A percentile compares a stretch with the other conserved stretches of the same genome.
These are phyloP conservation scores for Oreonectes daqikongensis DNA, from an alignment of 2,797 vertebrate species.

Conservation along the genomic window DNA sequence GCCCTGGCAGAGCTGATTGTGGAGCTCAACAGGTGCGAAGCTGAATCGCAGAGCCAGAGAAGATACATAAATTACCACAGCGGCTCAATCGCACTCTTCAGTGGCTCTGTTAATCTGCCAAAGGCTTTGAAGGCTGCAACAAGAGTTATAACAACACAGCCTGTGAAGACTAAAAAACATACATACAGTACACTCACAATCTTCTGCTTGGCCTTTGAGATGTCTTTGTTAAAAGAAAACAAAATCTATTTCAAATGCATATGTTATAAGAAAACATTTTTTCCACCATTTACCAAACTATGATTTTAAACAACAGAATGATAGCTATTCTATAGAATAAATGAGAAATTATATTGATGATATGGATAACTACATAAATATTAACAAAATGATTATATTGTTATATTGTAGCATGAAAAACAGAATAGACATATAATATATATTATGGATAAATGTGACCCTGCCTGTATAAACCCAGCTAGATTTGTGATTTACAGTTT, in stretches of 20 bases:
- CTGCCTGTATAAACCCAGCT: no score
- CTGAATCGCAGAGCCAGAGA: constrained; percentile 63
- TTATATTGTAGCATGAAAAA: no score
- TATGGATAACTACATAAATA: constrained; percentile 37
- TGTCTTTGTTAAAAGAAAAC: neutral
- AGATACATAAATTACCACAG: constrained; percentile 75
- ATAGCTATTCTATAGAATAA: constrained; percentile 18
- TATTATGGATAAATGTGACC: no score
- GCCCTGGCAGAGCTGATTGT: constrained; percentile 62
- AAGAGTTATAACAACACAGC: constrained; percentile 64
- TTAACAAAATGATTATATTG: constrained; percentile 10
- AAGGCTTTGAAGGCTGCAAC: constrained; percentile 70
- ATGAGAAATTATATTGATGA: no score
- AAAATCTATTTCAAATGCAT: neutral
- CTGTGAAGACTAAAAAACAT: constrained; percentile 43
- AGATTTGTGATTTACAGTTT: no score
- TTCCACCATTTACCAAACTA: neutral
- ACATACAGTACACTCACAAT: constrained; percentile 9
- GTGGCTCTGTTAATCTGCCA: constrained; percentile 76
- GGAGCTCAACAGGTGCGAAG: constrained; percentile 74
- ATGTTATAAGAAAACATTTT: no score
- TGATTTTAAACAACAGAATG: neutral
- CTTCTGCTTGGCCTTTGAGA: neutral
- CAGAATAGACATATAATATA: no score
- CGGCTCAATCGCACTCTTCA: constrained; percentile 64